phyloP scores from a whole-genome alignment of 2,113 vertebrate species.

The Cololabis saira region DNA sequence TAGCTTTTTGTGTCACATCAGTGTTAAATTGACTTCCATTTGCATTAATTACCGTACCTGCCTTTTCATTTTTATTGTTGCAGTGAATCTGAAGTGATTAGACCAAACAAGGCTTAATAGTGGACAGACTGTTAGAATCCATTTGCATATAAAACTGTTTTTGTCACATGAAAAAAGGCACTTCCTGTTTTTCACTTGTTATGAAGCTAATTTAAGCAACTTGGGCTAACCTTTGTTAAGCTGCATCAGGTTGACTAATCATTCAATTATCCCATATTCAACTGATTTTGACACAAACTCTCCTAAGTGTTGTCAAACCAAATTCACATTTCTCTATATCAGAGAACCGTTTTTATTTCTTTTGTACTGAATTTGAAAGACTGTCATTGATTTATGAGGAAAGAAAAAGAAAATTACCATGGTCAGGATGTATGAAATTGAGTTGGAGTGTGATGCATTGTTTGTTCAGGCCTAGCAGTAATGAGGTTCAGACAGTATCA shows the following conservation, averaged over 20 bases:
- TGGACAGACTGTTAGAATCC: conserved; percentile 17
- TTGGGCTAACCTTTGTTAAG: neutral
- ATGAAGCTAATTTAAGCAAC: conserved; percentile 11
- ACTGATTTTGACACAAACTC: neutral
- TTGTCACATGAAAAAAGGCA: conserved; percentile 11
- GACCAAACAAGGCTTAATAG: conserved; percentile 32
- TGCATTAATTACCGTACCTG: conserved; percentile 43
- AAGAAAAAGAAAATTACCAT: conserved; percentile 67
- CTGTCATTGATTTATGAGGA: conserved; percentile 73
- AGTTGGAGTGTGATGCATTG: conserved; percentile 77
- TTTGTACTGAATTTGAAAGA: conserved; percentile 44
- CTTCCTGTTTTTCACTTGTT: neutral
- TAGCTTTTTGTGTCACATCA: conserved; percentile 19
- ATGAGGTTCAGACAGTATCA: conserved; percentile 75
- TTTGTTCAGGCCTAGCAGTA: conserved; percentile 72
- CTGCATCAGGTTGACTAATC: neutral
- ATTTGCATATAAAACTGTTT: conserved; percentile 33
- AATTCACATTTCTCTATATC: neutral
- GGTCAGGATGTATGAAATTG: conserved; percentile 78
- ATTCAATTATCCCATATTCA: conserved; percentile 1
- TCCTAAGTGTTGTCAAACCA: conserved; percentile 5
- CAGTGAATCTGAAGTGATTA: conserved; percentile 49
- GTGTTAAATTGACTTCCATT: conserved; percentile 54
- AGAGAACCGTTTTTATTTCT: conserved; percentile 25
- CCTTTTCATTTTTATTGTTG: conserved; percentile 26